A percentile compares a stretch with the other conserved stretches of the same genome.
Conservation (phyloP, 2,888 invertebrate species). For the Meandrusa payeni region DNA sequence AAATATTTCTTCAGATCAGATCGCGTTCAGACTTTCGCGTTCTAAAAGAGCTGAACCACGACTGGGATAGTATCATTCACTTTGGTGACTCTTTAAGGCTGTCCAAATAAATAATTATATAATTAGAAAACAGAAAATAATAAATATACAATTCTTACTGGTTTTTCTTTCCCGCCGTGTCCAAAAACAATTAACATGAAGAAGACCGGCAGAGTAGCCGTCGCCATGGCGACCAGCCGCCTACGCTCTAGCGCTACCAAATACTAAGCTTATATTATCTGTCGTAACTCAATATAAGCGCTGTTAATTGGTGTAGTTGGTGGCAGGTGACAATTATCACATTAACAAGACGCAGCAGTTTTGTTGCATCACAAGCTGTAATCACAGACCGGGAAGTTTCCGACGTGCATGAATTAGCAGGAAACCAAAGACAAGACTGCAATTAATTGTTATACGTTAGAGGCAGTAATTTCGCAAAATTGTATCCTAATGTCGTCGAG, state of each 20-base stretch:
- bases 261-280: slow-evolving; percentile 13
- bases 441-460: slow-evolving; percentile 19
- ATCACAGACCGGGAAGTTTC: slow-evolving; percentile 57
- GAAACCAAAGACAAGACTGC: slow-evolving; percentile 7
- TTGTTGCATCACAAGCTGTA: slow-evolving; percentile 50
- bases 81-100: no score
- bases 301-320: slow-evolving; percentile 36
- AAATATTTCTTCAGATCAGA: no score
- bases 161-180: slow-evolving; percentile 53
- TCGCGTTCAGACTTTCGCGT: no score
- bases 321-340: slow-evolving; percentile 51
- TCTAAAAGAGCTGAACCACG: no score
- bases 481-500: no score
- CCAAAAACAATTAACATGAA: slow-evolving; percentile 42
- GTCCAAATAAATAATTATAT: no score
- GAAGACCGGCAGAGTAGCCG: slow-evolving; percentile 47
- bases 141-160: no score
- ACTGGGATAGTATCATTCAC: no score
- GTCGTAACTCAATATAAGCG: slow-evolving; percentile 5
- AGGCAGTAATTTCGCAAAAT: slow-evolving; percentile 2
- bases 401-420: slow-evolving; percentile 43
- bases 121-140: no score
- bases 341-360: slow-evolving; percentile 39
- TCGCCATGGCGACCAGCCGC: slow-evolving; percentile 54
- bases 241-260: slow-evolving; percentile 23